These are phyloP conservation scores for Nemopilema nomurai DNA, from an alignment of 30 jellyfish, hydroid and myxozoan species.

Conservation along the genomic window DNA sequence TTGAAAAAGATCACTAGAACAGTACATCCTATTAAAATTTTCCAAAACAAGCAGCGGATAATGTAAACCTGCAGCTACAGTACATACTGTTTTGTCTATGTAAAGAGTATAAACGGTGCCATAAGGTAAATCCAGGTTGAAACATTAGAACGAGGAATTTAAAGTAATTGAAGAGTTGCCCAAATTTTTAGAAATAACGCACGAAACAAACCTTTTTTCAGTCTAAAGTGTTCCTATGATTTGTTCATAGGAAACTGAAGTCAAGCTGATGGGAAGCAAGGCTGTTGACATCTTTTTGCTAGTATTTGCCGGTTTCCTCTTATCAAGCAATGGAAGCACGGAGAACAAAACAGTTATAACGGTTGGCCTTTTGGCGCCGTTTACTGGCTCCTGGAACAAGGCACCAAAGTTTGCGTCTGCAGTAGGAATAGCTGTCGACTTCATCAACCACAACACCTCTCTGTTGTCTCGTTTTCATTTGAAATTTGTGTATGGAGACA, in stretches of 20 bases:
- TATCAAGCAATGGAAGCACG: background rate
- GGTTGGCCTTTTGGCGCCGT: slow-evolving; percentile 79
- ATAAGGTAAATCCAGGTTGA: no score
- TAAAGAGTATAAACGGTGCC: no score
- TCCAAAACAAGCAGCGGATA: no score
- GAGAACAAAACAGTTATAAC: slow-evolving; percentile 33
- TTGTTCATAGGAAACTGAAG: background rate
- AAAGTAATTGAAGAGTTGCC: no score
- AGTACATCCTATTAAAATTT: no score
- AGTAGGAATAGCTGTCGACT: slow-evolving; percentile 73
- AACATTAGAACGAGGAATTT: no score
- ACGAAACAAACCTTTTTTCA: no score
- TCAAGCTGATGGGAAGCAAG: background rate
- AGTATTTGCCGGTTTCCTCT: background rate
- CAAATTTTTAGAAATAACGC: no score
- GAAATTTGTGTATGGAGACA: slow-evolving; percentile 35
- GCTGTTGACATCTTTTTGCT: background rate
- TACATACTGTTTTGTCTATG: no score
- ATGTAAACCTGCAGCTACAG: no score
- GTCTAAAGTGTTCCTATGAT: no score
- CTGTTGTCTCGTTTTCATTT: slow-evolving; percentile 48
- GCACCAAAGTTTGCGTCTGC: slow-evolving; percentile 87
- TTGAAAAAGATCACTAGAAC: no score
- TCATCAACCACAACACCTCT: slow-evolving; percentile 60
- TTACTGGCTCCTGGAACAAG: slow-evolving; percentile 70